Conservation (phyloP, 2,888 invertebrate species). For the Folsomia manolachei region DNA sequence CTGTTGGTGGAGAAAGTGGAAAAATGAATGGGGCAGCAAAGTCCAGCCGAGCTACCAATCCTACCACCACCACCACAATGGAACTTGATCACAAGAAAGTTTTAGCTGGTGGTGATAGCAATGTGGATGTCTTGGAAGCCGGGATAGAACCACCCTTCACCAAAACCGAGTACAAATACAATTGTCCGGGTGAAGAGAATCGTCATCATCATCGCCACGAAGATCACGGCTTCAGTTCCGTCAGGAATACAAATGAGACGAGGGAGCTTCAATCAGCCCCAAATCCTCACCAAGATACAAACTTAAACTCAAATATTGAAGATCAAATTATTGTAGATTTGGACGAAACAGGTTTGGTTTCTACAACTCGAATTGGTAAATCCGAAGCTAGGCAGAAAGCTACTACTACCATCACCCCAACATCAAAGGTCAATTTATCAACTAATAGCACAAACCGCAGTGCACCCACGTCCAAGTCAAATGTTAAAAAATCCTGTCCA, state of each 20-base stretch:
- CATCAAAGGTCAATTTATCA: not conserved
- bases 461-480: not conserved
- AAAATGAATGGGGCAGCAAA: not conserved
- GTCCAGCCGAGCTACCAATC: too few species aligned
- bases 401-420: too few species aligned
- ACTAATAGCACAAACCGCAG: too few species aligned
- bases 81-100: constrained; percentile 22
- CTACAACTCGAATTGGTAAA: not conserved
- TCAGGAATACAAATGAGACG: constrained; percentile 27
- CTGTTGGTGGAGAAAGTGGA: constrained; percentile 24
- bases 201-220: constrained; percentile 20
- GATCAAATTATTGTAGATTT: constrained; percentile 33
- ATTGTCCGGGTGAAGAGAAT: constrained; percentile 40
- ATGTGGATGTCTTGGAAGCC: constrained; percentile 44
- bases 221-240: not conserved
- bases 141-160: constrained; percentile 46
- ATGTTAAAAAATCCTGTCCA: constrained; percentile 4
- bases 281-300: not conserved
- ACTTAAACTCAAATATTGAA: constrained; percentile 25
- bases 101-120: constrained; percentile 17
- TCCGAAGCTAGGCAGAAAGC: not conserved
- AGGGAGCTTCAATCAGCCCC: constrained; percentile 10
- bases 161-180: constrained; percentile 39
- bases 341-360: not conserved
- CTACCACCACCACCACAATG: constrained; percentile 9